Evolutionary conservation across 2,888 invertebrate species (phyloP), one percentile per base, ranked within the genome.

Genomic region (Pyrocoelia pectoralis): DNA sequence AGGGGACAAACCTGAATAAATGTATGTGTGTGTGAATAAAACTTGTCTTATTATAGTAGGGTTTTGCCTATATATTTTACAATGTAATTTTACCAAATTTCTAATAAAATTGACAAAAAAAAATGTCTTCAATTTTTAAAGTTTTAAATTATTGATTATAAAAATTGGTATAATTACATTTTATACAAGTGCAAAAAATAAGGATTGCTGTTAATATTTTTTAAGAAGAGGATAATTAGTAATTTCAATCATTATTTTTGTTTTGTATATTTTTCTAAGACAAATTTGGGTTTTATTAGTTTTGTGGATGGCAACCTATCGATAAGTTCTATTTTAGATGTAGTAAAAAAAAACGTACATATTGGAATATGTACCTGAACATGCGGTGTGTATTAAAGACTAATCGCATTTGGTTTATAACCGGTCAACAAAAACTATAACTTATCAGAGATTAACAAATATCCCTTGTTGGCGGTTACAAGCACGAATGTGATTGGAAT

Each of bases 311-410:
- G 40, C 52, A 63, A 70, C 65, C 67, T 68, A 66, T 65, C 61
- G 65, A 65, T 67, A 68, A 66, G 68, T 68, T 50, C 63, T 65
- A 64, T 67, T 53, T 65, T 66, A 68, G 67, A 50, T 65, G 61
- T 67, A 65, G 55, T 38, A 71, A 70, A n/a, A n/a, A n/a, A n/a
- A n/a, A 71, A 72, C 76, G 78, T 78, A 77, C 77, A 79, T 78
- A 78, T 78, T 74, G 69, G 70, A 72, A 72, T 78, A 79, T 78
- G 77, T 79, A 79, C 77, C 78, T 78, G 79, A 78, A 76, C 57
- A 65, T 65, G 28, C 69, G 48, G n/a, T n/a, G 29, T 53, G 58
- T 61, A 66, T 65, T 66, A 57, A 68, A 54, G 56, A 41, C 55
- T 40, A 57, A 57, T 66, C 62, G 19, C 58, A 60, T 65, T 60